A percentile compares a stretch with the other conserved stretches of the same genome.
Conservation (phyloP, 2,113 vertebrate genomes). For the Gracilinanus agilis region DNA sequence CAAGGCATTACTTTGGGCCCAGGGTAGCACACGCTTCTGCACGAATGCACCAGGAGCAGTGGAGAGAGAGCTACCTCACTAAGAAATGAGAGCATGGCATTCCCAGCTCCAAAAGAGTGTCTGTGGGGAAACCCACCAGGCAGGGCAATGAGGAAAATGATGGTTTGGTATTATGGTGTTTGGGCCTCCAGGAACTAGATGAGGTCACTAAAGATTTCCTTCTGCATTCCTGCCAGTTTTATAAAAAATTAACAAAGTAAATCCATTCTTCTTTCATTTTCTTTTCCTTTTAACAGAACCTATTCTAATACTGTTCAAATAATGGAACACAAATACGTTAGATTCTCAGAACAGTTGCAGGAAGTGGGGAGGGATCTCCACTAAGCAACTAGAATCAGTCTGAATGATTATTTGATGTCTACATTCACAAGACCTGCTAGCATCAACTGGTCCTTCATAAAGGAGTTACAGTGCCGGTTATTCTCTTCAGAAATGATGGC, state of each 20-base stretch:
- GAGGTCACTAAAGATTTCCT: background rate
- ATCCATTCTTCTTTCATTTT: background rate
- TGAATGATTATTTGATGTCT: background rate
- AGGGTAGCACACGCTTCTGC: background rate
- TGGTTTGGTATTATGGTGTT: background rate
- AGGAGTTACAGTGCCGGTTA: background rate
- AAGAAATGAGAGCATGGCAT: background rate
- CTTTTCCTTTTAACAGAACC: background rate
- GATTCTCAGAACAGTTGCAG: background rate
- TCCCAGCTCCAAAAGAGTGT: accelerated
- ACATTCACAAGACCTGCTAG: background rate
- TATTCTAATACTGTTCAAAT: background rate
- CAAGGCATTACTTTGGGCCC: background rate
- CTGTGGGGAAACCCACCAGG: background rate
- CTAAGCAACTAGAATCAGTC: accelerated
- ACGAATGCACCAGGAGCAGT: background rate
- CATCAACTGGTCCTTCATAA: background rate
- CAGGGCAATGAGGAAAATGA: background rate
- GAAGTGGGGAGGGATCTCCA: background rate
- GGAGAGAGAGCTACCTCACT: background rate
- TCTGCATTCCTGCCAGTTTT: background rate
- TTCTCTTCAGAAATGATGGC: background rate
- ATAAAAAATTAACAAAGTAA: background rate
- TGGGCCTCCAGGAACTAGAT: background rate
- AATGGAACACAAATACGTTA: background rate